A percentile compares a stretch with the other conserved stretches of the same genome.
Conservation (phyloP, 2,113 vertebrate genomes). For the Meriones unguiculatus region DNA sequence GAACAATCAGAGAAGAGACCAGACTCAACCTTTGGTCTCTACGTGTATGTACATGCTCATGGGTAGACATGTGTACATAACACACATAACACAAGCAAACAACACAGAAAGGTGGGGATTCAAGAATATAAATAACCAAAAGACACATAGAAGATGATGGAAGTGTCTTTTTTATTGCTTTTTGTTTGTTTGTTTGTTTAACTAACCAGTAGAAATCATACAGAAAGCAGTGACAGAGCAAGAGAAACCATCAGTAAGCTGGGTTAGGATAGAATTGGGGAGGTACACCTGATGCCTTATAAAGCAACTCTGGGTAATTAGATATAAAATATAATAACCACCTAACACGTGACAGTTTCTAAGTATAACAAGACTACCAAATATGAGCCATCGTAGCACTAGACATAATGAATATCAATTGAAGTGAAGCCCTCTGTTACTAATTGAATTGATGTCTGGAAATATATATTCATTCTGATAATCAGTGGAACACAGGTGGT, state of each 20-base stretch:
- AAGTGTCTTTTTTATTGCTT: neutral
- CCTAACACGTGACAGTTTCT: neutral
- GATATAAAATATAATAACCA: neutral
- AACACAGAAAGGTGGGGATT: neutral
- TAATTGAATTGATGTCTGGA: conserved; percentile 61
- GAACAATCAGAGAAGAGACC: neutral
- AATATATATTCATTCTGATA: conserved; percentile 41
- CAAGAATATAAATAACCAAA: neutral
- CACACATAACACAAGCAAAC: neutral
- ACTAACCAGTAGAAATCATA: neutral
- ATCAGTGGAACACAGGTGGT: neutral
- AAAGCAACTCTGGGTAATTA: neutral
- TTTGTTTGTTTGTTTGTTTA: conserved; percentile 32
- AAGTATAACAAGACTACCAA: neutral
- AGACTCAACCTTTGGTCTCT: neutral
- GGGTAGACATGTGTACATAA: neutral
- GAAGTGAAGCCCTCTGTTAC: neutral
- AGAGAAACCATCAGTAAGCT: neutral
- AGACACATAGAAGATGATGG: neutral
- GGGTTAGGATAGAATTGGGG: neutral
- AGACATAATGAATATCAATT: conserved; percentile 52
- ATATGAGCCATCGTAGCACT: neutral
- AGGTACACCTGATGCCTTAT: neutral
- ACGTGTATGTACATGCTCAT: neutral
- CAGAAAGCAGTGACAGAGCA: conserved; percentile 2